Evolutionary conservation across 2,113 vertebrate species (phyloP).

Genomic region (Varanus komodoensis): DNA sequence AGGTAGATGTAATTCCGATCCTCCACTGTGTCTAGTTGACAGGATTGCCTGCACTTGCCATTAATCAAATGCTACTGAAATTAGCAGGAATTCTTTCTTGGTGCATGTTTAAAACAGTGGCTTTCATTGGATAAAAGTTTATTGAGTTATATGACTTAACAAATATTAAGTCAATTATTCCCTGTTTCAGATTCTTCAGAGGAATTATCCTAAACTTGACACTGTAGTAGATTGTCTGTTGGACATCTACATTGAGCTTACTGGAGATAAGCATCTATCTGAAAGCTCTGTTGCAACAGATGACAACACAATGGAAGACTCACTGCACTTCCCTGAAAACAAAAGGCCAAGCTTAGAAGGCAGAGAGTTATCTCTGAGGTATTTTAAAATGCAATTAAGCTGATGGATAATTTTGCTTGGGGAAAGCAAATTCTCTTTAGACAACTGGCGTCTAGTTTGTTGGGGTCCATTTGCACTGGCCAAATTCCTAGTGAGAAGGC

Average conservation of each 20-base stretch:
- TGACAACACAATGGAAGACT: constrained; percentile 26
- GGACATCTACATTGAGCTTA: constrained; percentile 92
- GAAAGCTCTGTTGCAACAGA: constrained; percentile 31
- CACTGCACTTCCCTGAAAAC: constrained; percentile 70
- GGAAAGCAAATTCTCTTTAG: neutral
- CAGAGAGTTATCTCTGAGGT: constrained; percentile 92
- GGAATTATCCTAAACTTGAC: constrained; percentile 80
- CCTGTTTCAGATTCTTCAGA: constrained; percentile 83
- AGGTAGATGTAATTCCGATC: neutral
- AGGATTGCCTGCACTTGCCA: neutral
- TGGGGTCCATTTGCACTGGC: neutral
- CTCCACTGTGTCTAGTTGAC: too few species aligned
- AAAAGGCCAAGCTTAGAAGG: constrained; percentile 84
- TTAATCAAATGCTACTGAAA: neutral
- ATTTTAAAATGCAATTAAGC: constrained; percentile 18
- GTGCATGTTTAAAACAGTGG: neutral
- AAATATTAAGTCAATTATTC: neutral
- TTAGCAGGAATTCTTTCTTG: neutral
- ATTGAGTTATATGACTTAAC: neutral
- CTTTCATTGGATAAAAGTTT: neutral
- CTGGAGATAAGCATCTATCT: constrained; percentile 82
- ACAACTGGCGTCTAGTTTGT: neutral
- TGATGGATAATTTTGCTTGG: constrained; percentile 4
- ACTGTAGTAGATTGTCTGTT: constrained; percentile 86
- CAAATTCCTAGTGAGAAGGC: neutral